Percentiles rank a stretch among this genome's conserved stretches.
phyloP scores from a whole-genome alignment of 1,140 invertebrate genomes.

The Leucophenga varia region DNA sequence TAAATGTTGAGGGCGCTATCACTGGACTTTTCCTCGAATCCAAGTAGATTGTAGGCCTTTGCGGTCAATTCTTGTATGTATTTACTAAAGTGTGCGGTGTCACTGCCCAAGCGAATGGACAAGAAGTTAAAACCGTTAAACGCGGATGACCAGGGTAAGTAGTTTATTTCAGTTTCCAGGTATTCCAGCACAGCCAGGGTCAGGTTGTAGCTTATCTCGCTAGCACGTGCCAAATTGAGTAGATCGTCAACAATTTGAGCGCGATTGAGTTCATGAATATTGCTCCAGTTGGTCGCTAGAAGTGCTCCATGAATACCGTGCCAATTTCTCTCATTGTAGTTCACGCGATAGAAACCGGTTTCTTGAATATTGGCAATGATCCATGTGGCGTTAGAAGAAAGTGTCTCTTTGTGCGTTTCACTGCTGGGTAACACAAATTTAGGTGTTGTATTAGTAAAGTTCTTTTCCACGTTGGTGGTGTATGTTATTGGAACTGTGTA shows the following conservation, averaged over 20 bases:
- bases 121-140: slow-evolving; percentile 59
- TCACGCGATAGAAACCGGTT: slow-evolving; percentile 77
- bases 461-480: slow-evolving; percentile 55
- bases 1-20: slow-evolving; percentile 49
- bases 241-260: slow-evolving; percentile 81
- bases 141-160: slow-evolving; percentile 67
- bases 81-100: slow-evolving; percentile 27
- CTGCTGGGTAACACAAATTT: slow-evolving; percentile 49
- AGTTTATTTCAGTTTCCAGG: slow-evolving; percentile 64
- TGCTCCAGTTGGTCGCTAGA: slow-evolving; percentile 56
- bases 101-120: slow-evolving; percentile 37
- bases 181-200: slow-evolving; percentile 64
- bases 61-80: slow-evolving; percentile 36
- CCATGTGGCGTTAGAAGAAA: slow-evolving; percentile 57
- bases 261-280: slow-evolving; percentile 71
- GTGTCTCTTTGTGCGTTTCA: not conserved
- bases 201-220: slow-evolving; percentile 53
- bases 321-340: slow-evolving; percentile 74
- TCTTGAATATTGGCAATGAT: slow-evolving; percentile 70
- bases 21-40: slow-evolving; percentile 26
- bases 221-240: slow-evolving; percentile 62
- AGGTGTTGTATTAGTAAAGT: slow-evolving; percentile 61
- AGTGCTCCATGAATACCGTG: slow-evolving; percentile 61
- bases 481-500: slow-evolving; percentile 69
- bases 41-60: slow-evolving; percentile 37